Evolutionary conservation across 2,888 invertebrate species (phyloP).

Genomic region (Thecocarcelia acutangulata): DNA sequence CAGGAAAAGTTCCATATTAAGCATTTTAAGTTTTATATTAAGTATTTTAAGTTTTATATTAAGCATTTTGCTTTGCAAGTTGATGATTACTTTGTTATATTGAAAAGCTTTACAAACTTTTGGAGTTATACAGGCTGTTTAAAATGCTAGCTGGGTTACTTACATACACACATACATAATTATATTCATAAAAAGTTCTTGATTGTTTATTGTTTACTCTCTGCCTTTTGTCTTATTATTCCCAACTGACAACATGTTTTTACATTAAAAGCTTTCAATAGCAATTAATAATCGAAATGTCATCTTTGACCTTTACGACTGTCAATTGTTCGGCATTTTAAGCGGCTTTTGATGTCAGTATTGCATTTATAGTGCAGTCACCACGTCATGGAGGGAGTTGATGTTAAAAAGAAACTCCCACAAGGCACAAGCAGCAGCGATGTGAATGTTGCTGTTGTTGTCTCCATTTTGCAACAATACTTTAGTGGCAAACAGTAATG

Average conservation of each 20-base stretch:
- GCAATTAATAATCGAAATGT: conserved; percentile 74
- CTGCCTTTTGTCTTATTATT: neutral
- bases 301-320: conserved; percentile 72
- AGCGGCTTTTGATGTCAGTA: conserved; percentile 9
- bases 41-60: too few relatives aligned
- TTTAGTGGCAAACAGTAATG: neutral
- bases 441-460: conserved; percentile 18
- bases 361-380: conserved; percentile 49
- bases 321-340: conserved; percentile 13
- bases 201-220: neutral
- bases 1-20: too few relatives aligned
- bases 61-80: too few relatives aligned
- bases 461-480: conserved; percentile 31
- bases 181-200: too few relatives aligned
- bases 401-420: conserved; percentile 24
- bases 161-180: too few relatives aligned
- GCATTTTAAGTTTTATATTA: too few relatives aligned
- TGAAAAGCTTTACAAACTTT: too few relatives aligned
- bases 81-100: too few relatives aligned
- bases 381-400: conserved; percentile 56
- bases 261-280: conserved; percentile 69
- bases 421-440: conserved; percentile 15
- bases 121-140: too few relatives aligned
- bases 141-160: too few relatives aligned
- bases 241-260: neutral